Evolutionary conservation across 2,888 invertebrate species (phyloP), one percentile per base, ranked within the genome.

Genomic region (Toxonevra muliebris): DNA sequence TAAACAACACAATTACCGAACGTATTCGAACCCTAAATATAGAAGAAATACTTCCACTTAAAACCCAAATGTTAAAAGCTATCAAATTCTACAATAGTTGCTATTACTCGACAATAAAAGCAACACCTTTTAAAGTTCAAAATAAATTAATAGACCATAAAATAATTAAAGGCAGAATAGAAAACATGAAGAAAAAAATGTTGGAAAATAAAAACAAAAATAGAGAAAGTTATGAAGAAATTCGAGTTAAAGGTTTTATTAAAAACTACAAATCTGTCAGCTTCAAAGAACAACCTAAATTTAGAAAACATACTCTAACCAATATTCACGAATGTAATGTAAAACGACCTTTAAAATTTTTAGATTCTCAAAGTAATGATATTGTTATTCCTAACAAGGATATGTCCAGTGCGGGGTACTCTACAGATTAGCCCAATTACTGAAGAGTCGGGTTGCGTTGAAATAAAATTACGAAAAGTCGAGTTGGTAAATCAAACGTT

Each of bases 181-280:
- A 15, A 64, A 7, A 11, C 15, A 45, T n/a, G n/a, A n/a, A n/a
- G n/a, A n/a, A n/a, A n/a, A n/a, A n/a, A n/a, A n/a, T n/a, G n/a
- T n/a, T n/a, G n/a, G n/a, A n/a, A n/a, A n/a, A n/a, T n/a, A n/a
- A n/a, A n/a, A n/a, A n/a, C n/a, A n/a, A n/a, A n/a, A 59, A 64
- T 52, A 41, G 61, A 41, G 60, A 68, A 45, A 13, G 11, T 20
- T 69, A 61, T 17, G 9, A 0, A 40, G 61, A 65, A 52, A 61
- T n/a, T n/a, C 41, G 69, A 30, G 13, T 20, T 54, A 20, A n/a
- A 54, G 68, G 65, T 1, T 70, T 68, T 45, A 65, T 68, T 13
- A 65, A 61, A 65, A 59, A 68, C 53, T 70, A 68, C 42, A 58
- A 58, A 43, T n/a, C n/a, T n/a, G n/a, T n/a, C n/a, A 61, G 61